Percentiles rank a stretch among this genome's conserved stretches.
phyloP scores from a whole-genome alignment of 2,113 vertebrate species.

The Ceratotherium simum region DNA sequence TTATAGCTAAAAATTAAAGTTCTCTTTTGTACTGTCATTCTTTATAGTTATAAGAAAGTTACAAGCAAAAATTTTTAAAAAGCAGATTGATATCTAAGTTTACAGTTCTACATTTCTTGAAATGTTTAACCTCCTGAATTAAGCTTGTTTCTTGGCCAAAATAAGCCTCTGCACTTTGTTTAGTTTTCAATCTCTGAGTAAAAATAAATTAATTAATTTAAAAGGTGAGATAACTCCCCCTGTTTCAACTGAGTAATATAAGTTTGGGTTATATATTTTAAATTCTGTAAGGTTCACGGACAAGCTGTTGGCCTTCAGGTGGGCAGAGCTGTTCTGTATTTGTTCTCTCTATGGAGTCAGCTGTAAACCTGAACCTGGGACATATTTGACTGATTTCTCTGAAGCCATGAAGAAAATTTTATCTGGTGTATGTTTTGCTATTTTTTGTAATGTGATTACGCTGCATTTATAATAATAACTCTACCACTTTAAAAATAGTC shows the following conservation, averaged over 20 bases:
- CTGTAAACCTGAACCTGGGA: background rate
- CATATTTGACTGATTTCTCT: background rate
- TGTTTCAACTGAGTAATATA: background rate
- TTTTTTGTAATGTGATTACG: background rate
- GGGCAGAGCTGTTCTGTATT: background rate
- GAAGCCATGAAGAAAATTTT: background rate
- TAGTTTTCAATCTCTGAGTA: background rate
- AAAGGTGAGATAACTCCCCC: background rate
- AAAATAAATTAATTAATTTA: background rate
- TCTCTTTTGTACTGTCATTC: background rate
- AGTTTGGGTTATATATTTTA: background rate
- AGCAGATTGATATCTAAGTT: background rate
- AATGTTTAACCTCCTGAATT: background rate
- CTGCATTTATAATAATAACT: background rate
- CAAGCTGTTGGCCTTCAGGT: rapidly evolving
- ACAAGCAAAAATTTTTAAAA: background rate
- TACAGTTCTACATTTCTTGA: background rate
- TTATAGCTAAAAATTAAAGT: background rate
- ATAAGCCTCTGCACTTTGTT: background rate
- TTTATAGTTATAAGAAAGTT: background rate
- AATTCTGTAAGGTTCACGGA: background rate
- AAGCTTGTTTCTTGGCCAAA: background rate
- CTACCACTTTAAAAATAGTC: background rate
- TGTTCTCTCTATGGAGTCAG: background rate
- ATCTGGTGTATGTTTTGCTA: background rate